These are phyloP conservation scores for Eurois occulta DNA, from an alignment of 2,888 invertebrate genomes.

Conservation along the genomic window DNA sequence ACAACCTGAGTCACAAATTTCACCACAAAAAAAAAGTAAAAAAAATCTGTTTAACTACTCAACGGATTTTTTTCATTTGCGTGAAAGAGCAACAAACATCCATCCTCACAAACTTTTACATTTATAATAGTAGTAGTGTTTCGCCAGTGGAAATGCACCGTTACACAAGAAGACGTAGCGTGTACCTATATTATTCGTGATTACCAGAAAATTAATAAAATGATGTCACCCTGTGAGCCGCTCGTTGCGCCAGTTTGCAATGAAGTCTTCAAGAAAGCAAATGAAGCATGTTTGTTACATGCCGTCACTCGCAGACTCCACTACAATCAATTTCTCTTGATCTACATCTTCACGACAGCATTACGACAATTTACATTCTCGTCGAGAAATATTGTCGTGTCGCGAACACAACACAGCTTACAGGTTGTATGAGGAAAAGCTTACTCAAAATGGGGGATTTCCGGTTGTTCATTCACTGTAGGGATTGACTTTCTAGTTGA, in stretches of 20 bases:
- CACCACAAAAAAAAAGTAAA: too few species aligned
- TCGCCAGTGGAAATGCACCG: too few species aligned
- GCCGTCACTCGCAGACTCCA: background rate
- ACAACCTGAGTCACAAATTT: too few species aligned
- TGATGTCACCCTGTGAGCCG: background rate
- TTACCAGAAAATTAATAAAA: background rate
- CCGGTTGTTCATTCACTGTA: background rate
- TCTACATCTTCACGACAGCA: background rate
- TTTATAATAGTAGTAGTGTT: too few species aligned
- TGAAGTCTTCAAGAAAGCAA: background rate
- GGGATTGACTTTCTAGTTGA: background rate
- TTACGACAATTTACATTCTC: conserved; percentile 13
- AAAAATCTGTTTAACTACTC: too few species aligned
- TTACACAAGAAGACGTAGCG: too few species aligned
- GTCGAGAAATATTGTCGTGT: conserved; percentile 13
- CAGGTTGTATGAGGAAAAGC: background rate
- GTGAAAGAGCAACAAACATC: too few species aligned
- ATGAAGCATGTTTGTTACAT: background rate
- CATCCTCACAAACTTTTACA: too few species aligned
- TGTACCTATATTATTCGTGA: background rate
- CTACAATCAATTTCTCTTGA: conserved; percentile 6
- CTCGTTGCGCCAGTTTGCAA: background rate
- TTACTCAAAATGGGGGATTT: conserved; percentile 4
- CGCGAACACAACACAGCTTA: background rate
- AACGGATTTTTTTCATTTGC: too few species aligned